phyloP scores from a whole-genome alignment of 2,888 invertebrate species.

The Apotomis betuletana region DNA sequence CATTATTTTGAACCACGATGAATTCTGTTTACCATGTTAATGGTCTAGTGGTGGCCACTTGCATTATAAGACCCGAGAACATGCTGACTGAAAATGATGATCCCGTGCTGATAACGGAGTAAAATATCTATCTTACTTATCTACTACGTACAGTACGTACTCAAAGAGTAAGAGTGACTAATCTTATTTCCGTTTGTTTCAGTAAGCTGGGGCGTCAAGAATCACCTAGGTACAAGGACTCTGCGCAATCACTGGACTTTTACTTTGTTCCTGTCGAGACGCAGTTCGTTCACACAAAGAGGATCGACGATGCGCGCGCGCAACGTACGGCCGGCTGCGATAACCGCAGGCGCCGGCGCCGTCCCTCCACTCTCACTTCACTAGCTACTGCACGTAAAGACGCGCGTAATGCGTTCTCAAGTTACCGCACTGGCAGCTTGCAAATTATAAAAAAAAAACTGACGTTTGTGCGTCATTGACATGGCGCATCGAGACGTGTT shows the following conservation, averaged over 20 bases:
- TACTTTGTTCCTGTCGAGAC: slow-evolving; percentile 36
- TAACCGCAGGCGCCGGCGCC: slow-evolving; percentile 54
- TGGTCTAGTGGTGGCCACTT: no score
- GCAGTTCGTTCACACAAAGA: slow-evolving; percentile 36
- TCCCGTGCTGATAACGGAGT: no score
- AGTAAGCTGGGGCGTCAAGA: slow-evolving; percentile 21
- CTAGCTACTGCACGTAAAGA: slow-evolving; percentile 66
- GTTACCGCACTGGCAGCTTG: slow-evolving; percentile 44
- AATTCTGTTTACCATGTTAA: no score
- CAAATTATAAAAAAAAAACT: slow-evolving; percentile 54
- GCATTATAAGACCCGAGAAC: no score
- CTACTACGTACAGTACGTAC: no score
- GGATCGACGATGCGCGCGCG: slow-evolving; percentile 57
- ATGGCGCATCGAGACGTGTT: slow-evolving; percentile 59
- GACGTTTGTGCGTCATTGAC: slow-evolving; percentile 58
- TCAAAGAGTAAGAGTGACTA: no score
- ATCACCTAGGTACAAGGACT: slow-evolving; percentile 17
- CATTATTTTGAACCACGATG: no score
- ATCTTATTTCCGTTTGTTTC: slow-evolving; percentile 28
- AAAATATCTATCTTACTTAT: no score
- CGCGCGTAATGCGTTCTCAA: slow-evolving; percentile 57
- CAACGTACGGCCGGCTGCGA: slow-evolving; percentile 47
- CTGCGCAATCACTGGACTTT: slow-evolving; percentile 36
- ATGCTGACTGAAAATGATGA: no score
- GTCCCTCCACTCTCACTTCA: slow-evolving; percentile 68